Conservation (phyloP, 2,888 invertebrate species). For the Agrilus biguttatus region DNA sequence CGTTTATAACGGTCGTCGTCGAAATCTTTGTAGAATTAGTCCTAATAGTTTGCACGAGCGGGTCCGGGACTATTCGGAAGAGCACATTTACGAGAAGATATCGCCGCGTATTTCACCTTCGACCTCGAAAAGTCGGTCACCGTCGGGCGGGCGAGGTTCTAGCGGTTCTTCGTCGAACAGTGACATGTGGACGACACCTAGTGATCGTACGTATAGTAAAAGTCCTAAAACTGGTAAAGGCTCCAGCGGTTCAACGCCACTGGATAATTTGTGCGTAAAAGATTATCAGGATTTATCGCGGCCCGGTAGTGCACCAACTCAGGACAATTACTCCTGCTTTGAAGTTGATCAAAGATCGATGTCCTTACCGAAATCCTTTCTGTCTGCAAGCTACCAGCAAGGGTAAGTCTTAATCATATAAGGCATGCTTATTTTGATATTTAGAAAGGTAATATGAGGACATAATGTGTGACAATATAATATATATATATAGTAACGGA, state of each 20-base stretch:
- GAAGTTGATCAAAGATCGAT: conserved; percentile 35
- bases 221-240: conserved; percentile 33
- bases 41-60: conserved; percentile 13
- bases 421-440: neutral
- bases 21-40: conserved; percentile 7
- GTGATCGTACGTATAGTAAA: conserved; percentile 34
- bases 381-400: conserved; percentile 25
- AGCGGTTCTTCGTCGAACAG: conserved; percentile 36
- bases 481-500: no score
- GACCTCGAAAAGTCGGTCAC: conserved; percentile 20
- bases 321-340: conserved; percentile 18
- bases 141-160: conserved; percentile 19
- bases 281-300: conserved; percentile 28
- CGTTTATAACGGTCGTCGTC: no score
- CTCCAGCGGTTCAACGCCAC: conserved; percentile 37
- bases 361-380: conserved; percentile 38
- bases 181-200: conserved; percentile 39
- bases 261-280: conserved; percentile 26
- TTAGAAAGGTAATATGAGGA: no score
- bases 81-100: conserved; percentile 3
- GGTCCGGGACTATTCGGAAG: conserved; percentile 9
- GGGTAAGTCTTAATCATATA: conserved; percentile 13
- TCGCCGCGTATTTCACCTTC: conserved; percentile 14
- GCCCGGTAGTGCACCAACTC: conserved; percentile 39
- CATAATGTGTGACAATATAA: no score